Base-by-base conservation (phyloP, 2,797 vertebrate species). In the Acanthurus leucopareius region DNA sequence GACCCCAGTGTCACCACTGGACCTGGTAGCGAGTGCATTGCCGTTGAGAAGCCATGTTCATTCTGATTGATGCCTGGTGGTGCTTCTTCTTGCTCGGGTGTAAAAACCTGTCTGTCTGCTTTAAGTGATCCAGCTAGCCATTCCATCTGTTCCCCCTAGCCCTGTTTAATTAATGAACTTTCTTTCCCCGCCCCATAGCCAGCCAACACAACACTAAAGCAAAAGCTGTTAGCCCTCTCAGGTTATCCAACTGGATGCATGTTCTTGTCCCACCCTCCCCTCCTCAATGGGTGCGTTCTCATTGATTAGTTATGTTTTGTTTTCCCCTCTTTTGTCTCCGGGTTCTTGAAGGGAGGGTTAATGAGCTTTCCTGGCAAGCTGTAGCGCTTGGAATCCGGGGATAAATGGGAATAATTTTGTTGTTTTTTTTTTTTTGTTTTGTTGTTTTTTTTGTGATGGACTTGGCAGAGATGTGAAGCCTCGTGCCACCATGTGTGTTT, bases 151-250 rank as follows among this genome's bases (percentile, higher is more conserved):
- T 98, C 94, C 92, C 87, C 90, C 93, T 93, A 96, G 94, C 94
- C 93, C 94, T 96, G 96, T 97, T 97, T 98, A 98, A 98, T 98
- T 98, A 98, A 97, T 98, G 96, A 98, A 97, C 96, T 97, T 97
- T 92, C 91, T 96, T 96, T 90, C 93, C 90, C 90, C 85, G 76
- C 88, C 92, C 90, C 22, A 38, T 85, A 91, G 93, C 87, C 91
- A 93, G 89, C 84, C 87, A 93, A 84, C 68, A 74, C 88, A 91
- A 90, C 92, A 93, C 91, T 88, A 90, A 91, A 89, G 90, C 84
- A 95, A 94, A 97, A 96, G 95, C 96, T 94, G 94, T 95, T 91
- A 85, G 86, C 91, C 92, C 94, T 96, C 96, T 96, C 93, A 93
- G 93, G 95, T 96, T 96, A 94, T 96, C 96, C 95, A 96, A 96